phyloP scores from a whole-genome alignment of 2,113 vertebrate species.

The Salvelinus alpinus region DNA sequence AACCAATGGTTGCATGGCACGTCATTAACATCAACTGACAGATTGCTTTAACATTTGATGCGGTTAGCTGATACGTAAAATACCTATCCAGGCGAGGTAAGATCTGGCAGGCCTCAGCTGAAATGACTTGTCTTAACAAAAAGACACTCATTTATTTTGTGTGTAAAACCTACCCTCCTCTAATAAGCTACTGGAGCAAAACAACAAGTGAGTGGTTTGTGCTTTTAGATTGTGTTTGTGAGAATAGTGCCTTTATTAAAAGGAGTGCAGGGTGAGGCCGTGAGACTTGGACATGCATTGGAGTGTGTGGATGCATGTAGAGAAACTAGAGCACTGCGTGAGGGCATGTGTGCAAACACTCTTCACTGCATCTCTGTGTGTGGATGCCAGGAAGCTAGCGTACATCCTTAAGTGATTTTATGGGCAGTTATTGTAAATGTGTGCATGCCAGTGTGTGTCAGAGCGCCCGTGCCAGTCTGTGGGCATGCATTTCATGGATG shows the following conservation, averaged over 20 bases:
- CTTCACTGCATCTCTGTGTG: background rate
- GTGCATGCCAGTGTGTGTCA: background rate
- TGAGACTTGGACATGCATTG: background rate
- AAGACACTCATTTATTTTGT: background rate
- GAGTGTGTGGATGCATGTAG: background rate
- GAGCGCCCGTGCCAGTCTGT: background rate
- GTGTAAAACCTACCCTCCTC: background rate
- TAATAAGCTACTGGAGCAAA: background rate
- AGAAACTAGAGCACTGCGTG: background rate
- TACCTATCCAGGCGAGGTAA: too few relatives aligned
- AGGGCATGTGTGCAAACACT: conserved; percentile 4
- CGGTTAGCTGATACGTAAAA: too few relatives aligned
- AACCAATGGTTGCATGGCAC: too few relatives aligned
- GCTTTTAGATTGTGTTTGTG: conserved; percentile 5
- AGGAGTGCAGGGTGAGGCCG: background rate
- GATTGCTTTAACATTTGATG: too few relatives aligned
- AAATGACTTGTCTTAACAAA: background rate
- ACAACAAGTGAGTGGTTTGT: background rate
- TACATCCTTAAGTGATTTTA: background rate
- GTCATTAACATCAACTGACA: too few relatives aligned
- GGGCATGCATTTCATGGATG: background rate
- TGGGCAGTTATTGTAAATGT: background rate
- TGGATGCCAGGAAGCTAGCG: background rate
- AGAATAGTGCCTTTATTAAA: conserved; percentile 5
- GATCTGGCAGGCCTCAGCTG: conserved; percentile 9